Base-by-base conservation (phyloP, 2,797 vertebrate genomes). In the Phaenicophaeus curvirostris region DNA sequence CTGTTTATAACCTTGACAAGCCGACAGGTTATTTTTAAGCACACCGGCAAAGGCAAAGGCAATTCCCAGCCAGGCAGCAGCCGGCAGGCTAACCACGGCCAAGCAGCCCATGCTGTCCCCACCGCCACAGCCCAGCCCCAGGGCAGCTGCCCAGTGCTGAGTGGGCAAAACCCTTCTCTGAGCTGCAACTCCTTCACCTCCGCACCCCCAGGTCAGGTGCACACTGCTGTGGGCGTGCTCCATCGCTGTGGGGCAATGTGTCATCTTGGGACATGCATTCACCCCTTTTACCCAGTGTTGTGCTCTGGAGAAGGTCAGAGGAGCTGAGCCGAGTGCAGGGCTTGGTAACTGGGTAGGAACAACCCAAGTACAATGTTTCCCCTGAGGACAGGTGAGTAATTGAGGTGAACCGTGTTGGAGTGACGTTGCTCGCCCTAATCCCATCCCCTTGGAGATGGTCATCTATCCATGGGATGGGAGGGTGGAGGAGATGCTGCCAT, bases 1-100 rank as follows among this genome's bases (percentile, higher is more conserved):
- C 94, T 85, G 96, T 96, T 95, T 94, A 89, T 96, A 97, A 97
- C 96, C 96, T 97, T 97, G 96, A 96, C 94, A 94, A 94, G 91
- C 76, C 27, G 33, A 84, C 0, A 4, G 93, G 95, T 95, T 96
- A 96, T 96, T 96, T 96, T 96, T 96, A 97, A 97, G 93, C 93
- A 94, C 84, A 63, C 48, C 13, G 28, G 86, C 67, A 81, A 85
- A 91, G 53, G 91, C 79, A 76, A 81, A 92, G 74, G 86, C 61
- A 85, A 86, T 77, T 92, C 85, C 87, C 48, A 33, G 42, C 66
- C 3, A 5, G 24, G 57, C 3, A 23, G 72, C 35, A 61, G 85
- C 73, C 65, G 10, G 51, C 61, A 51, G 86, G 53, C 61, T 80
- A 81, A 68, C 55, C 39, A 28, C 24, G 1, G 2, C 25, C 2